Evolutionary conservation across 2,113 vertebrate species (phyloP).

Genomic region (Megalops atlanticus): DNA sequence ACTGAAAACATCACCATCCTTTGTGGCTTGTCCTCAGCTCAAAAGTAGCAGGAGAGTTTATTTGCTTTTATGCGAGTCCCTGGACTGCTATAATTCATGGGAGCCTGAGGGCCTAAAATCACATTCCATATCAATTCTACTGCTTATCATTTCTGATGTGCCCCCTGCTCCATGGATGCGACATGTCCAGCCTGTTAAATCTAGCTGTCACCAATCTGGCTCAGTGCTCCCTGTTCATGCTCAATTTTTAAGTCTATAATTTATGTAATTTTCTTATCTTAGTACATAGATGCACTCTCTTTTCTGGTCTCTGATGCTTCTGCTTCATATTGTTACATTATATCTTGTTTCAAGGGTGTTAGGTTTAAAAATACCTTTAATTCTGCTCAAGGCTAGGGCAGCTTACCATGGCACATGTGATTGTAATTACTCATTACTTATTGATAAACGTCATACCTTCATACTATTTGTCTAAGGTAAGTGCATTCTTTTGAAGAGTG

Average conservation of each 20-base stretch:
- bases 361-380: no score
- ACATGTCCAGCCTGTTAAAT: background rate
- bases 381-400: no score
- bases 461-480: background rate
- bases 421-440: background rate
- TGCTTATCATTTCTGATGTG: background rate
- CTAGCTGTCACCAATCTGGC: no score
- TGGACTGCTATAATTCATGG: background rate
- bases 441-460: background rate
- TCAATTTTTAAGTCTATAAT: background rate
- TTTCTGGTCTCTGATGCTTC: background rate
- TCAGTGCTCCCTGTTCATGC: background rate
- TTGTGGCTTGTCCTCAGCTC: background rate
- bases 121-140: background rate
- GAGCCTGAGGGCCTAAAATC: background rate
- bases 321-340: background rate
- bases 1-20: background rate
- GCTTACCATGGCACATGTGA: no score
- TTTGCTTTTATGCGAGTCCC: background rate
- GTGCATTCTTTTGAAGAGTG: background rate
- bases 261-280: background rate
- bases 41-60: background rate
- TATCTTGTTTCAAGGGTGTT: no score
- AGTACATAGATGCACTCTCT: background rate
- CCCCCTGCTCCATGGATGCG: background rate